These are phyloP conservation scores for Rhabdornis inornatus DNA, from an alignment of 2,113 vertebrate genomes.

Conservation along the genomic window DNA sequence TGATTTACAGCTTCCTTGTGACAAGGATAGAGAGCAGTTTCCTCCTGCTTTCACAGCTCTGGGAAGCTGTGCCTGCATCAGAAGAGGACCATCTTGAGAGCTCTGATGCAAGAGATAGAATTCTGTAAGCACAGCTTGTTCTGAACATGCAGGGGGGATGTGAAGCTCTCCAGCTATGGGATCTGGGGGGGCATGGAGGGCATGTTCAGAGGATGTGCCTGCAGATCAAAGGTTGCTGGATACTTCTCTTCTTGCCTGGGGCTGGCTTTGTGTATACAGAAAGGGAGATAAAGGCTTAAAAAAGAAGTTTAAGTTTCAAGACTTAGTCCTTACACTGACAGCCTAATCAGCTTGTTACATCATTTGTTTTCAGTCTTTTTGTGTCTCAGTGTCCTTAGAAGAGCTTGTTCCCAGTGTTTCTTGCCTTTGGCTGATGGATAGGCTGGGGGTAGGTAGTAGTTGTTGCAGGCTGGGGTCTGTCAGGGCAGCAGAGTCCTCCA, in stretches of 20 bases:
- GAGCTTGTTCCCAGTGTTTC: neutral
- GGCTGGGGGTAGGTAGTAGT: neutral
- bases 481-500: conserved; percentile 3
- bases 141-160: neutral
- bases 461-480: neutral
- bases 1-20: neutral
- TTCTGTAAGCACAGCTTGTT: neutral
- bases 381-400: neutral
- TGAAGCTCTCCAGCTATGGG: neutral
- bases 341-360: neutral
- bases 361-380: neutral
- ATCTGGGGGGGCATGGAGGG: neutral
- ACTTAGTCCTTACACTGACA: neutral
- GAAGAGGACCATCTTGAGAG: neutral
- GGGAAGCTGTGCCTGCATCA: neutral
- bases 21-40: neutral
- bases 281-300: neutral
- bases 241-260: neutral
- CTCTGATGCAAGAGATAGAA: neutral
- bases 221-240: neutral
- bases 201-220: neutral
- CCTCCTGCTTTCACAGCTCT: neutral
- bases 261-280: neutral
- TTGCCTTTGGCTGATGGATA: neutral
- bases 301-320: neutral